phyloP scores from a whole-genome alignment of 2,797 vertebrate genomes.

The Cynopterus sphinx region DNA sequence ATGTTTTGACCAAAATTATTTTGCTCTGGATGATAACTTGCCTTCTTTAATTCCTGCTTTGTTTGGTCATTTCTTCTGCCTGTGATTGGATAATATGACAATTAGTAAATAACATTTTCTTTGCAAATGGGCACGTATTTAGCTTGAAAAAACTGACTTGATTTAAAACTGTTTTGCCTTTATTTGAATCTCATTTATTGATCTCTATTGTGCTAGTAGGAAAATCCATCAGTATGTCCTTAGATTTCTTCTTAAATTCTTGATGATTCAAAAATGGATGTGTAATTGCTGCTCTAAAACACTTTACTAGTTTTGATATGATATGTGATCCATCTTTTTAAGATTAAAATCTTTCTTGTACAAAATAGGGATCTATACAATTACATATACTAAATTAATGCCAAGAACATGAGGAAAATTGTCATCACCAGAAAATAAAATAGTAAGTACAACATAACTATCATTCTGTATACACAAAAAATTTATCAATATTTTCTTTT shows the following conservation, averaged over 20 bases:
- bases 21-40: not conserved
- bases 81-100: not conserved
- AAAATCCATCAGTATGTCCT: not conserved
- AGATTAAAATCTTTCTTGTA: constrained; percentile 36
- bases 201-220: not conserved
- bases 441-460: constrained; percentile 51
- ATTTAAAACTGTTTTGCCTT: not conserved
- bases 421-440: constrained; percentile 34
- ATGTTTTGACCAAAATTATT: not conserved
- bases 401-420: constrained; percentile 44
- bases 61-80: not conserved
- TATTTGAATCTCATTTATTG: not conserved
- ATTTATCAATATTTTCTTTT: constrained; percentile 33
- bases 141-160: not conserved
- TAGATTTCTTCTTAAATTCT: constrained; percentile 3
- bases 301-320: not conserved
- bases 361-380: not conserved
- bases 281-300: not conserved
- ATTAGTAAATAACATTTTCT: not conserved
- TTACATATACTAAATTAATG: constrained; percentile 54
- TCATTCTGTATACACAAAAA: not conserved
- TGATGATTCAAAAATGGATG: constrained; percentile 5
- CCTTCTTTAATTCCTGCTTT: not conserved
- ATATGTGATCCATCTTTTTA: constrained; percentile 42
- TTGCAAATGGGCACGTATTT: not conserved